Base-by-base conservation (phyloP, 2,113 vertebrate species). In the Rhinolophus ferrumequinum region DNA sequence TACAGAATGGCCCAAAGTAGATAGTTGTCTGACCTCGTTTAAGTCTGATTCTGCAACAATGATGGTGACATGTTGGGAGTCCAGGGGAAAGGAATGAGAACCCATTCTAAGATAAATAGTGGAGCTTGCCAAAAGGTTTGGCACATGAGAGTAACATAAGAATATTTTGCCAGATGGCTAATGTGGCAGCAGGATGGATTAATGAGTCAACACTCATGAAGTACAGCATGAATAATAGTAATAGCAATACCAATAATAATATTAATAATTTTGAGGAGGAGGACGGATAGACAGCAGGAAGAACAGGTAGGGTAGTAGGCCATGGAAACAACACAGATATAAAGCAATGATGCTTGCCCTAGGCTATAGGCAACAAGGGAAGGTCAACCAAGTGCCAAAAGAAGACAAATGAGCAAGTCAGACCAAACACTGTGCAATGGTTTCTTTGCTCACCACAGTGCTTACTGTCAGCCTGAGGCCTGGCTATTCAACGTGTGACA, bases 351-450 rank as follows among this genome's bases (percentile, higher is more conserved):
- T 44, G 12, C 93, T 94, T 75, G 35, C 52, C 11, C 1, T 58
- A 69, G 81, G 26, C 24, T 66, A 2, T 3, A 76, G 70, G 58
- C 52, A 90, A 56, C 26, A 62, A 44, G 44, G 30, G 87, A 76
- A 41, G 82, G 35, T 76, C 62, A 93, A 50, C 24, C 47, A 73
- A 82, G 47, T 47, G 22, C 62, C 72, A 38, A 76, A 84, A 77
- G 18, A 56, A 72, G 67, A 83, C 77, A 92, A 82, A 70, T 92
- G 30, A 95, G 58, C 60, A 76, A 70, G 69, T 96, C 44, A 83
- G 41, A 75, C 77, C 16, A 87, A 89, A 79, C 8, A 54, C 3
- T 30, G 13, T 4, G 30, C 38, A 44, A 21, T 8, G 62, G 52
- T 85, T 62, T 26, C 44, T 58, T 50, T 77, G 52, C 86, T 82